These are phyloP conservation scores for Dipodomys merriami DNA, from an alignment of 2,113 vertebrate genomes.

Conservation along the genomic window DNA sequence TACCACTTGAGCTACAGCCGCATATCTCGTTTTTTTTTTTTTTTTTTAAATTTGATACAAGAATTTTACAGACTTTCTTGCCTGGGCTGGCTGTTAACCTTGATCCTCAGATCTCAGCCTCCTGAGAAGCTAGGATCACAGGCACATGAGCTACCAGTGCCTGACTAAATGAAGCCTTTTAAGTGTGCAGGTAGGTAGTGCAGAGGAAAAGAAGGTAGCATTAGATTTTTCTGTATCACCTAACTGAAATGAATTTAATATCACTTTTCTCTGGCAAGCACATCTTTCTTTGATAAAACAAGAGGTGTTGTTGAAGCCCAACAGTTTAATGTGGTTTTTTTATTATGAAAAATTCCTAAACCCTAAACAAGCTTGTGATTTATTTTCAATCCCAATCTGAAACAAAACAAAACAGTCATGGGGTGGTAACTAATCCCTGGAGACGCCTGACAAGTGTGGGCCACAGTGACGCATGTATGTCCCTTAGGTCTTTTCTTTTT, in stretches of 20 bases:
- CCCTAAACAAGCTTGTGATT: background rate
- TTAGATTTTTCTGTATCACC: background rate
- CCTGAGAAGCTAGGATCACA: no score
- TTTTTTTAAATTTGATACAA: no score
- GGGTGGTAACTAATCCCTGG: background rate
- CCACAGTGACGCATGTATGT: background rate
- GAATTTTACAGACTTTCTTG: no score
- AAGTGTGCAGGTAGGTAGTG: background rate
- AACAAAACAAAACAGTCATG: background rate
- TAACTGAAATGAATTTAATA: background rate
- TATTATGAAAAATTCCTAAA: background rate
- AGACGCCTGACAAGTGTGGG: background rate
- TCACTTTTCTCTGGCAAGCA: background rate
- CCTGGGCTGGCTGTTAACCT: no score
- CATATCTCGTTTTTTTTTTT: no score
- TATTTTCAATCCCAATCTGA: background rate
- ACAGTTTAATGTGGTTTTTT: background rate
- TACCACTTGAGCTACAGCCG: no score
- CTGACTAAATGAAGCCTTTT: background rate
- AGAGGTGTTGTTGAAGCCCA: background rate
- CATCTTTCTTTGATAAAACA: constrained; percentile 23
- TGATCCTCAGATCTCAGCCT: no score
- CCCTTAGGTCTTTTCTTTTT: background rate
- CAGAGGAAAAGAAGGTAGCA: background rate
- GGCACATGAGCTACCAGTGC: no score